Base-by-base conservation (phyloP, 64 coral and sea anemone genomes). In the Montipora foliosa region DNA sequence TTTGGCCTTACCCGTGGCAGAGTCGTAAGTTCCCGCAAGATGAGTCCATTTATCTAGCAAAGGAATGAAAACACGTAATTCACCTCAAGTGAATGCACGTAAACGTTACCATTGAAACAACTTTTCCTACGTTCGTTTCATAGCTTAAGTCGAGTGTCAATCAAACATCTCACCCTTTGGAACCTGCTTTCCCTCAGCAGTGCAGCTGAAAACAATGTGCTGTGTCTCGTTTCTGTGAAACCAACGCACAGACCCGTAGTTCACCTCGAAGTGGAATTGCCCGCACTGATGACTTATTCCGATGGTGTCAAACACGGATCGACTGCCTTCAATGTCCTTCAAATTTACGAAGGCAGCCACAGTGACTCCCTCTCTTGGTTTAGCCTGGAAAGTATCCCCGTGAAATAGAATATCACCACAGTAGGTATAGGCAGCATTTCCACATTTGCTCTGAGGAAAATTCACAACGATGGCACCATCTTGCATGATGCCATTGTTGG, bases 391-490 rank as follows among this genome's bases (percentile, higher is more conserved):
- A 59, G 98, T 99, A 79, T 99, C 98, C 2, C 98, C 98, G 50
- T 99, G 98, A 84, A 99, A 99, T 20, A 99, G 76, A 66, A 99
- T 99, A 22, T 99, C 98, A n/a, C 98, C 98, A 76, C 92, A 99
- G 55, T 96, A 99, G 12, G 90, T 91, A 24, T 96, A 99, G 6
- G 98, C 98, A 12, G 98, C 98, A 20, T 99, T 99, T 9, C 95
- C 95, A 70, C 98, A 99, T 46, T 82, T 89, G 51, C 95, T 89
- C 25, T 94, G 47, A 58, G 92, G 77, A 80, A 99, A 99, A 86
- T 96, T 96, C 15, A 99, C 98, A 51, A 96, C 66, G 12, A 99
- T 94, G 19, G 95, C 72, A 55, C 98, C 98, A 24, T 66, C 95
- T 70, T 92, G 91, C 47, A 96, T 88, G 60, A 87, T 92, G 22